phyloP scores from a whole-genome alignment of 2,888 invertebrate genomes.

The Palloptera scutellata region DNA sequence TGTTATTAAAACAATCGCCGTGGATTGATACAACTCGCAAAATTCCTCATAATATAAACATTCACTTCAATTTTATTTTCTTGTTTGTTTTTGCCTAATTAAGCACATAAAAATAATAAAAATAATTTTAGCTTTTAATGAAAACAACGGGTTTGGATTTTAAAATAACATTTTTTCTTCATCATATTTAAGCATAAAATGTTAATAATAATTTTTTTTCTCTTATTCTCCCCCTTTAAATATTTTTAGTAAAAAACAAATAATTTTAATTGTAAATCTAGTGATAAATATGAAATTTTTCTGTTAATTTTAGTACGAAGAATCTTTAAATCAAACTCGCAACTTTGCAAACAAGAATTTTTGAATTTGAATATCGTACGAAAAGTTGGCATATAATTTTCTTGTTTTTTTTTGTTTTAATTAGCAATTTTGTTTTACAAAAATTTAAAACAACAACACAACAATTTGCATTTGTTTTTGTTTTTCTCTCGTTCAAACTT shows the following conservation, averaged over 20 bases:
- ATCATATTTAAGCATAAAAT: constrained; percentile 3
- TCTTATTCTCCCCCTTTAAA: constrained; percentile 26
- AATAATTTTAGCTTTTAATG: constrained; percentile 24
- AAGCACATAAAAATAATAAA: no score
- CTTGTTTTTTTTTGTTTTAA: constrained; percentile 48
- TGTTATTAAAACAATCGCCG: not conserved
- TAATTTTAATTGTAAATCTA: constrained; percentile 47
- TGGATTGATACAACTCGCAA: no score
- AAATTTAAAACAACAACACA: constrained; percentile 48
- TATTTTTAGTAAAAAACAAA: constrained; percentile 38
- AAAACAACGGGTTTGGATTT: constrained; percentile 27
- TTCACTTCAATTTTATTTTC: no score
- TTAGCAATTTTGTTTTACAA: constrained; percentile 32
- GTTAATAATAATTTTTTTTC: not conserved
- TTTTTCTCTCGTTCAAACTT: constrained; percentile 48
- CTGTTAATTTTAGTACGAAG: constrained; percentile 39
- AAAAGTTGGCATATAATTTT: constrained; percentile 46
- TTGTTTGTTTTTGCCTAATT: no score
- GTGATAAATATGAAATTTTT: constrained; percentile 35
- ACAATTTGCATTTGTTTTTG: constrained; percentile 60
- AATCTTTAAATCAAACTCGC: constrained; percentile 16
- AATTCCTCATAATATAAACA: no score
- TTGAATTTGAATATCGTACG: not conserved
- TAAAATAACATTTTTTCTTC: not conserved
- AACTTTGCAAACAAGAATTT: not conserved